Evolutionary conservation across 2,113 vertebrate genomes (phyloP).

Genomic region (Caranx melampygus): DNA sequence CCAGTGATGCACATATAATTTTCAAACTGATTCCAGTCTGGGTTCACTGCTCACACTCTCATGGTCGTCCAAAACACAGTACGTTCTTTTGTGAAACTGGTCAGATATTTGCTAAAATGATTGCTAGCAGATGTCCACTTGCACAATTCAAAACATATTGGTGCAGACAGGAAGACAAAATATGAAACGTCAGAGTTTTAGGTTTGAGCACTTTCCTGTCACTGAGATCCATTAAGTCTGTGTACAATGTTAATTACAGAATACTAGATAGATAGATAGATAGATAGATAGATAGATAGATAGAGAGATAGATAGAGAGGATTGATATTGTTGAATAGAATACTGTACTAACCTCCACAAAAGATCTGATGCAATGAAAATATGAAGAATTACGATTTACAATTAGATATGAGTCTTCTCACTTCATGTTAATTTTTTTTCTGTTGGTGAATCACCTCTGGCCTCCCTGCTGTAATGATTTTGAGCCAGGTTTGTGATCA

Average conservation of each 20-base stretch:
- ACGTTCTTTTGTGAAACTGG: background rate
- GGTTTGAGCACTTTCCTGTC: background rate
- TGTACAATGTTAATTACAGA: background rate
- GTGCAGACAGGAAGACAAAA: background rate
- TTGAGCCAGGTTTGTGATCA: conserved; percentile 37
- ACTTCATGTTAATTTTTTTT: background rate
- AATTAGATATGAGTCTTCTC: background rate
- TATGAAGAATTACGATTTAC: conserved; percentile 2
- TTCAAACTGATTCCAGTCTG: background rate
- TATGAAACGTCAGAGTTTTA: background rate
- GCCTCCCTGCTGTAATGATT: conserved; percentile 33
- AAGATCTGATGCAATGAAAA: background rate
- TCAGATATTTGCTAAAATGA: conserved; percentile 3
- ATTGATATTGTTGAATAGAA: background rate
- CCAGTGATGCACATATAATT: background rate
- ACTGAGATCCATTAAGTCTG: background rate
- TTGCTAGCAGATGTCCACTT: background rate
- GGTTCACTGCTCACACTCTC: background rate
- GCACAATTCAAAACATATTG: background rate
- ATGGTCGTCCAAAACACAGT: background rate
- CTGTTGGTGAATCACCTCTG: conserved; percentile 24
- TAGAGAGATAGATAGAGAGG: too few species aligned
- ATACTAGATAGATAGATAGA: background rate
- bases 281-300: background rate
- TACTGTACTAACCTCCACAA: background rate